phyloP scores from a whole-genome alignment of 2,888 invertebrate genomes.

The Hipparchia semele region DNA sequence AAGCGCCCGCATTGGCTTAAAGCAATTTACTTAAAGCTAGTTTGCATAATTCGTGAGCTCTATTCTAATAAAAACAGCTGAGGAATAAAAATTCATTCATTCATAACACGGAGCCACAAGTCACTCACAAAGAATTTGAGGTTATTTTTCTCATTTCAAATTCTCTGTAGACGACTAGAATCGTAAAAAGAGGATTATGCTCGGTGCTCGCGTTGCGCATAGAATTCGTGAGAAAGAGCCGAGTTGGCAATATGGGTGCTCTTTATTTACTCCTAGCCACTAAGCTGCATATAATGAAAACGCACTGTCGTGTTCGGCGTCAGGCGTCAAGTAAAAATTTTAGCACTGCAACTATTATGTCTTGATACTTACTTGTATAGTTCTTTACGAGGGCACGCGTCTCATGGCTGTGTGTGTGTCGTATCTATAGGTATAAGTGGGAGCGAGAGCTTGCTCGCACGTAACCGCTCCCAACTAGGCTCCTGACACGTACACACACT shows the following conservation, averaged over 20 bases:
- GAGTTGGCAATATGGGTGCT: slow-evolving; percentile 75
- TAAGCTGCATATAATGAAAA: slow-evolving; percentile 84
- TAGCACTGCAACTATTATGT: slow-evolving; percentile 38
- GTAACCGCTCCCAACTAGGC: too few species aligned
- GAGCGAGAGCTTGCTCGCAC: too few species aligned
- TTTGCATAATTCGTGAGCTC: slow-evolving; percentile 38
- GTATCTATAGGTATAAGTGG: not conserved
- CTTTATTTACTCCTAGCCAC: slow-evolving; percentile 78
- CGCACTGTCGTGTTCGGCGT: slow-evolving; percentile 79
- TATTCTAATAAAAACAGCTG: slow-evolving; percentile 41
- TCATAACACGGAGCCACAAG: slow-evolving; percentile 64
- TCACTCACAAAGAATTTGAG: slow-evolving; percentile 70
- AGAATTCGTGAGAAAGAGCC: slow-evolving; percentile 76
- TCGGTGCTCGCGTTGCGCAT: slow-evolving; percentile 67
- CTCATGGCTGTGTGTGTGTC: too few species aligned
- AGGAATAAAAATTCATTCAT: slow-evolving; percentile 59
- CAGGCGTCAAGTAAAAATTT: slow-evolving; percentile 67
- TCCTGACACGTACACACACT: too few species aligned
- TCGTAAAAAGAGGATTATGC: slow-evolving; percentile 83
- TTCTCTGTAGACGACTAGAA: slow-evolving; percentile 76
- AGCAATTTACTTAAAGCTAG: slow-evolving; percentile 41
- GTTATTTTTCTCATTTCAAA: slow-evolving; percentile 80
- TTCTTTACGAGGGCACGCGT: too few species aligned
- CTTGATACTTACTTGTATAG: slow-evolving; percentile 52
- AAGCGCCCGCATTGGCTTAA: slow-evolving; percentile 32